Evolutionary conservation across 2,888 invertebrate genomes (phyloP).

Genomic region (Ditylenchus weischeri): DNA sequence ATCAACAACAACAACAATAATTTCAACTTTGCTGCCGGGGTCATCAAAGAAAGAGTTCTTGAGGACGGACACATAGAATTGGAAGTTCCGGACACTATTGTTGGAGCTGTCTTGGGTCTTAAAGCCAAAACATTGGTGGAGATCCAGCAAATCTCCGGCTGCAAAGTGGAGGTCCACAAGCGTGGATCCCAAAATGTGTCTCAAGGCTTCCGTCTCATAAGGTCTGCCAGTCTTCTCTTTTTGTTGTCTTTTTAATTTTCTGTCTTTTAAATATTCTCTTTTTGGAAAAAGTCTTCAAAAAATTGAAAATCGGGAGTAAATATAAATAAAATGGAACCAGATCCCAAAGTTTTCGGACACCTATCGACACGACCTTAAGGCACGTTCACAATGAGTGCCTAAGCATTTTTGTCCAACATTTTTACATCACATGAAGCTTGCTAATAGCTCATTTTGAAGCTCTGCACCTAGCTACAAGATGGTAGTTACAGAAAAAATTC

Average conservation of each 20-base stretch:
- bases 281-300: neutral
- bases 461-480: no score
- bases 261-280: constrained; percentile 5
- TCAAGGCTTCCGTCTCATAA: constrained; percentile 40
- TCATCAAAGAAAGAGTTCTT: constrained; percentile 36
- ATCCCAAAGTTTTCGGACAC: no score
- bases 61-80: constrained; percentile 35
- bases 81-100: constrained; percentile 36
- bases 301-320: neutral
- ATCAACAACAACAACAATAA: constrained; percentile 12
- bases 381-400: no score
- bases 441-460: no score
- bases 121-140: constrained; percentile 92
- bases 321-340: no score
- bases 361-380: no score
- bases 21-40: constrained; percentile 30
- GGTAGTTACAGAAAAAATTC: no score
- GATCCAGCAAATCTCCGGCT: constrained; percentile 78
- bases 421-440: no score
- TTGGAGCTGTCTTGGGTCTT: constrained; percentile 93
- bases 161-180: constrained; percentile 81
- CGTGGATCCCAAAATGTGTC: constrained; percentile 27
- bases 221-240: constrained; percentile 31
- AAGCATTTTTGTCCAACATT: no score
- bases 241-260: constrained; percentile 4